Conservation (phyloP, 2,797 vertebrate species). For the Poeciliopsis gracilis region DNA sequence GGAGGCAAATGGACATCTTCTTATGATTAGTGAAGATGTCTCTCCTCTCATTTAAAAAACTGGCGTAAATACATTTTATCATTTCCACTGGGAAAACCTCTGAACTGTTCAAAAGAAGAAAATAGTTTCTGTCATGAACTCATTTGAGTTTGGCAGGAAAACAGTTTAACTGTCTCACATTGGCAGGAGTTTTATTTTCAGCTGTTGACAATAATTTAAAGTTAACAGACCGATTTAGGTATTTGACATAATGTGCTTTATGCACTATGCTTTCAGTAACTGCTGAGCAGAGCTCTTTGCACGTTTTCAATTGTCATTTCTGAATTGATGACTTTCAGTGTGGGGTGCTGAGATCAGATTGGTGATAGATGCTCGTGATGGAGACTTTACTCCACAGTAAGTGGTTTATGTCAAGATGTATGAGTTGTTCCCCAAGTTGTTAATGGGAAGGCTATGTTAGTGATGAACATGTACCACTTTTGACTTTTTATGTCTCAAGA, state of each 20-base stretch:
- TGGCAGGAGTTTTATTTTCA: not conserved
- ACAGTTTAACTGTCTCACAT: not conserved
- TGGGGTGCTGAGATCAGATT: not conserved
- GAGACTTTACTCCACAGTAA: slow-evolving; percentile 2
- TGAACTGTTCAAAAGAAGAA: not conserved
- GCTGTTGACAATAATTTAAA: not conserved
- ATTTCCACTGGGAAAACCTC: not conserved
- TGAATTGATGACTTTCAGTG: not conserved
- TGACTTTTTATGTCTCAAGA: not conserved
- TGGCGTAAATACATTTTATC: not conserved
- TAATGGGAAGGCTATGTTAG: not conserved
- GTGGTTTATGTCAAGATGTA: slow-evolving; percentile 11
- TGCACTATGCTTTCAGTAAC: not conserved
- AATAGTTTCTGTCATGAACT: not conserved
- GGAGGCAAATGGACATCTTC: not conserved
- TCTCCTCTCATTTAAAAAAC: not conserved
- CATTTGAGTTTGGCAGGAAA: not conserved
- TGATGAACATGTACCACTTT: not conserved
- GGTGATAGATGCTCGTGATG: not conserved
- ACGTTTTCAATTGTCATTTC: not conserved
- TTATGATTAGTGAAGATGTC: not conserved
- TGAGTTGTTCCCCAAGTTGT: not conserved
- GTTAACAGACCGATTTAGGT: not conserved
- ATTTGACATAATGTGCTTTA: not conserved
- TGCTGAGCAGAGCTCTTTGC: not conserved